Evolutionary conservation across 1,140 invertebrate species (phyloP).

Genomic region (Oreohelix idahoensis): DNA sequence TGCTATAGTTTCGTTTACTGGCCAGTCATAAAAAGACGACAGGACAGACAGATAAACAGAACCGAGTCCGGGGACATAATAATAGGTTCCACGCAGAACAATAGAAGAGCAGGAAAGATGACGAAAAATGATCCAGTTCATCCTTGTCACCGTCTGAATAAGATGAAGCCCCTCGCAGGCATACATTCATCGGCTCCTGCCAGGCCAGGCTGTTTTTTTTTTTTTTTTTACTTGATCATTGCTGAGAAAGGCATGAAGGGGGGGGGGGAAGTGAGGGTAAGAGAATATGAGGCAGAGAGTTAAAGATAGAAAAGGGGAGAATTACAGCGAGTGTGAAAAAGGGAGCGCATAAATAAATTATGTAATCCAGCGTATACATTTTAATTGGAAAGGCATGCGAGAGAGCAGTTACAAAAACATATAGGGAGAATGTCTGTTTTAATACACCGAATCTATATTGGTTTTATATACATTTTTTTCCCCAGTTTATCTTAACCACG

Average conservation of each 20-base stretch:
- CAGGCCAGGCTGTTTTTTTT: not conserved
- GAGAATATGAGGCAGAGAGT: not conserved
- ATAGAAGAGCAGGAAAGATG: not conserved
- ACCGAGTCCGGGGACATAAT: not conserved
- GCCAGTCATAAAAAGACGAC: too few relatives aligned
- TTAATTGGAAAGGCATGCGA: too few relatives aligned
- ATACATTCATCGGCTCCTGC: not conserved
- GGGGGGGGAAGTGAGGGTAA: not conserved
- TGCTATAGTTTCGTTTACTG: too few relatives aligned
- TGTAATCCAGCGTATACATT: too few relatives aligned
- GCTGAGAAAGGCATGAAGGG: not conserved
- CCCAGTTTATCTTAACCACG: too few relatives aligned
- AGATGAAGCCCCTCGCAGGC: not conserved
- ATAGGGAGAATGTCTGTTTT: not conserved
- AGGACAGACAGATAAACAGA: constrained; percentile 14
- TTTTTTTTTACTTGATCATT: not conserved
- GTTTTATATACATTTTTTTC: too few relatives aligned
- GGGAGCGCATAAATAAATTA: too few relatives aligned
- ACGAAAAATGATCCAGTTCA: not conserved
- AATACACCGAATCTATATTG: too few relatives aligned
- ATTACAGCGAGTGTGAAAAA: not conserved
- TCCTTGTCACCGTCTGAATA: not conserved
- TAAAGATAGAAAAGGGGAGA: not conserved
- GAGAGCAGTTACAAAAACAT: too few relatives aligned
- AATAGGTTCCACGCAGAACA: not conserved